Percentiles rank a stretch among this genome's conserved stretches.
Evolutionary conservation across 2,888 invertebrate genomes (phyloP).

Genomic region (Physocephala rufipes): DNA sequence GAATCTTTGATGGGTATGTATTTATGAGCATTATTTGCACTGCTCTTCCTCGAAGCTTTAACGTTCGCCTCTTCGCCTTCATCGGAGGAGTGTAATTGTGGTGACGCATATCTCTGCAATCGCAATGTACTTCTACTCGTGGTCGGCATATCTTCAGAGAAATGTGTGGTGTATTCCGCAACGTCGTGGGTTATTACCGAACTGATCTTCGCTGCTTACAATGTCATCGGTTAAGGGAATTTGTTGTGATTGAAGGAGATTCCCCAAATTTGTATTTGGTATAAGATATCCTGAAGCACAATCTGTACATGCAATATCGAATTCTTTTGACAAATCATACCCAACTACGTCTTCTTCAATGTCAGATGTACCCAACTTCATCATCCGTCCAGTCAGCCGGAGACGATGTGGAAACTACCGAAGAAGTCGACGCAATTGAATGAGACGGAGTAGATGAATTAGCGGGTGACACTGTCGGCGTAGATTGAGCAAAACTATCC

Average conservation of each 20-base stretch:
- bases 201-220: conserved; percentile 63
- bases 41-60: conserved; percentile 38
- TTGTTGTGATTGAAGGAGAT: conserved; percentile 64
- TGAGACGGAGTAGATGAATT: conserved; percentile 60
- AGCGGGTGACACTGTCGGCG: conserved; percentile 57
- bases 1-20: conserved; percentile 30
- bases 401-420: conserved; percentile 58
- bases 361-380: conserved; percentile 48
- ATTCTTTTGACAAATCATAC: conserved; percentile 49
- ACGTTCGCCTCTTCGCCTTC: conserved; percentile 51
- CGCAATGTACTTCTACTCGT: conserved; percentile 54
- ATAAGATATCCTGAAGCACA: conserved; percentile 65
- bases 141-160: conserved; percentile 46
- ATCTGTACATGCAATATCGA: conserved; percentile 60
- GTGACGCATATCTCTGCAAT: conserved; percentile 40
- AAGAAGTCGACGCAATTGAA: conserved; percentile 58
- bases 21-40: not conserved
- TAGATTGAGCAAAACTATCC: conserved; percentile 51
- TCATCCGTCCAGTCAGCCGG: conserved; percentile 59
- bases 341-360: conserved; percentile 47
- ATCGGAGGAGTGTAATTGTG: conserved; percentile 49
- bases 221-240: conserved; percentile 65
- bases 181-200: conserved; percentile 39
- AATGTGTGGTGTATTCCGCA: not conserved
- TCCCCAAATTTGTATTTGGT: conserved; percentile 66